Conservation (phyloP, 2,797 vertebrate genomes). For the Phoeniculus purpureus region DNA sequence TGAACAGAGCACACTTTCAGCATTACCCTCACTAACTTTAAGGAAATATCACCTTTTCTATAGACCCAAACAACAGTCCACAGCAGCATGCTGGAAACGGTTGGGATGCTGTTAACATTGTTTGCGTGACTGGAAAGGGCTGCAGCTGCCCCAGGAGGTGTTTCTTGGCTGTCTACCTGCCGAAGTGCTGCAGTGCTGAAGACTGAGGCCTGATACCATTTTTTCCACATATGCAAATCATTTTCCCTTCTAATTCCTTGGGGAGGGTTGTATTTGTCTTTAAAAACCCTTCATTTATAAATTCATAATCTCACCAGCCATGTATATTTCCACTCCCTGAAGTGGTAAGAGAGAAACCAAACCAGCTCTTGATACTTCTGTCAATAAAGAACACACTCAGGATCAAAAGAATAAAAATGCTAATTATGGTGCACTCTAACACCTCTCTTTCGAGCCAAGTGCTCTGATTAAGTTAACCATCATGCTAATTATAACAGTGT, state of each 20-base stretch:
- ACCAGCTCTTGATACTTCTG: slow-evolving; percentile 55
- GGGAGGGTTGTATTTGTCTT: neutral
- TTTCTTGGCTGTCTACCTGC: neutral
- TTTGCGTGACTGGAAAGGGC: neutral
- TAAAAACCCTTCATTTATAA: slow-evolving; percentile 1
- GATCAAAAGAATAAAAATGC: slow-evolving; percentile 69
- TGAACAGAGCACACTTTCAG: neutral
- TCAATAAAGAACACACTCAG: slow-evolving; percentile 52
- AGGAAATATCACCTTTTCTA: neutral
- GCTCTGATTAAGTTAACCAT: slow-evolving; percentile 68
- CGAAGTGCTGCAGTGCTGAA: neutral
- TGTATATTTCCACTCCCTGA: slow-evolving; percentile 34
- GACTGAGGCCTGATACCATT: neutral
- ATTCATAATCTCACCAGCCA: slow-evolving; percentile 2
- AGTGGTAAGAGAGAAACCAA: slow-evolving; percentile 45
- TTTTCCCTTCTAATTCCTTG: slow-evolving; percentile 3
- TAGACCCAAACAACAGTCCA: neutral
- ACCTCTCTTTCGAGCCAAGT: slow-evolving; percentile 54
- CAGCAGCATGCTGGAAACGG: neutral
- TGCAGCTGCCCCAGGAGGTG: neutral
- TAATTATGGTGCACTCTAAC: slow-evolving; percentile 61
- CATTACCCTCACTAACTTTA: neutral
- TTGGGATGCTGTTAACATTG: neutral
- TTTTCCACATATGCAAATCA: neutral
- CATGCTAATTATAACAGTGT: slow-evolving; percentile 51